Percentiles rank a stretch among this genome's conserved stretches.
phyloP scores from a whole-genome alignment of 2,888 invertebrate species.

The Drymonia ruficornis region DNA sequence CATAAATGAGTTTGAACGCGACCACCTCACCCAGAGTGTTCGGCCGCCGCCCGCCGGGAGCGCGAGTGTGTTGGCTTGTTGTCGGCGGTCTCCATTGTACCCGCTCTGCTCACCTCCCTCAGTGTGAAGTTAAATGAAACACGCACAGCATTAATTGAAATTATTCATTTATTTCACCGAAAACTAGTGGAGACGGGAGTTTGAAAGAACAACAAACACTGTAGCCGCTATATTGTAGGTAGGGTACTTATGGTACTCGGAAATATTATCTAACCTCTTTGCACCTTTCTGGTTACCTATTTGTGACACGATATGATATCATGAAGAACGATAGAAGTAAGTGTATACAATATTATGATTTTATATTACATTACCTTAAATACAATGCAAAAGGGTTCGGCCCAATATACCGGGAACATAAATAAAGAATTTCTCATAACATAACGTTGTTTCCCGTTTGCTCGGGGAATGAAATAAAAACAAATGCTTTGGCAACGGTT shows the following conservation, averaged over 20 bases:
- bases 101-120: neutral
- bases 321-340: no score
- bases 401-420: neutral
- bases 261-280: no score
- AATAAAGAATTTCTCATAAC: conserved; percentile 1
- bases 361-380: neutral
- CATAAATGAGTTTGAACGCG: neutral
- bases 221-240: neutral
- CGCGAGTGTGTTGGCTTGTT: neutral
- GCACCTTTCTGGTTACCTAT: no score
- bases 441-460: conserved; percentile 5
- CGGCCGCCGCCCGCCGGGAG: neutral
- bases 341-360: neutral
- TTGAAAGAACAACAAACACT: neutral
- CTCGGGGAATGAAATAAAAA: conserved; percentile 22
- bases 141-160: neutral
- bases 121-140: conserved; percentile 3
- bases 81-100: neutral
- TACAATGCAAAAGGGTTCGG: neutral
- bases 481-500: conserved; percentile 2
- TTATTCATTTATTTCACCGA: conserved; percentile 2
- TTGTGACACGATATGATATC: no score
- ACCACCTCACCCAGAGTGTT: neutral
- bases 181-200: neutral
- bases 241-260: no score